Evolutionary conservation across 2,113 vertebrate species (phyloP).

Genomic region (Laticauda colubrina): DNA sequence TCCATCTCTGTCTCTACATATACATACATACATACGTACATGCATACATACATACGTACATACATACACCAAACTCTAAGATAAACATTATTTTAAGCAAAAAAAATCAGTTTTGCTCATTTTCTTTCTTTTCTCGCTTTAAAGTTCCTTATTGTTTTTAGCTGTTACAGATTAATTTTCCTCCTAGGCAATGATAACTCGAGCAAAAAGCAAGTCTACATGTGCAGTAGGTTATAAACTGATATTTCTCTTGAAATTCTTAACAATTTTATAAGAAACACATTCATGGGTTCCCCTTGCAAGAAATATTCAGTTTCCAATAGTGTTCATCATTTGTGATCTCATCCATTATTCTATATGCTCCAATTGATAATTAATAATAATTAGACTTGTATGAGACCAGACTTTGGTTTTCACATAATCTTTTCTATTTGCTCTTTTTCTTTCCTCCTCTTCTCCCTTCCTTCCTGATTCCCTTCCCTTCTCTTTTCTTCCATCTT

Average conservation of each 20-base stretch:
- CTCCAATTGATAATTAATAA: neutral
- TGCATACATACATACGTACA: too few species aligned
- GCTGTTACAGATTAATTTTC: neutral
- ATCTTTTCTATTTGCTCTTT: too few species aligned
- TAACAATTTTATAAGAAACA: neutral
- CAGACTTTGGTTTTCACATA: neutral
- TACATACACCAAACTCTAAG: too few species aligned
- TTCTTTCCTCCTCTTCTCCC: too few species aligned
- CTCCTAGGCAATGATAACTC: neutral
- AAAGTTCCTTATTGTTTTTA: neutral
- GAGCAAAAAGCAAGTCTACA: neutral
- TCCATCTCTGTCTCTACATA: too few species aligned
- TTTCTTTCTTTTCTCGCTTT: too few species aligned
- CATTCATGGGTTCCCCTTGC: neutral
- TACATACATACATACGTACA: too few species aligned
- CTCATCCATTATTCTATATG: neutral
- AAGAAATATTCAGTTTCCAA: neutral
- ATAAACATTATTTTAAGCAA: too few species aligned
- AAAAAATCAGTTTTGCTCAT: too few species aligned
- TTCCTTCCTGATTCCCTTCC: too few species aligned
- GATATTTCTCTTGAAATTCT: neutral
- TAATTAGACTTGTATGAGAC: neutral
- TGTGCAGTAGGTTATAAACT: neutral
- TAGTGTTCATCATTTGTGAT: neutral
- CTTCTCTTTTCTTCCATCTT: too few species aligned